Percentiles rank a stretch among this genome's conserved stretches.
phyloP scores from a whole-genome alignment of 2,113 vertebrate species.

The Phainopepla nitens region DNA sequence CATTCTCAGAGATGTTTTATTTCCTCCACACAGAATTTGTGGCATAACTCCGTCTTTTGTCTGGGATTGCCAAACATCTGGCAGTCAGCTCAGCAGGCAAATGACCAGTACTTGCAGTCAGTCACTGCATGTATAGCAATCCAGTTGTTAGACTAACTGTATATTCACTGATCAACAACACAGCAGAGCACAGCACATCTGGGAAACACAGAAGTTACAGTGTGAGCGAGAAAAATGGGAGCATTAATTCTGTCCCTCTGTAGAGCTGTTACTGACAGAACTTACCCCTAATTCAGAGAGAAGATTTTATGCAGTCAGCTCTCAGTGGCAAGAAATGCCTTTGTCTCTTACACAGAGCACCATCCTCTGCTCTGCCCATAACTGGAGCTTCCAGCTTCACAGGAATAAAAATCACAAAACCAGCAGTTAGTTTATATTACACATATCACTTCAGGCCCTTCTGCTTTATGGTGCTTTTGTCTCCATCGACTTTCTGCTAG shows the following conservation, averaged over 20 bases:
- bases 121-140: not conserved
- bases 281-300: not conserved
- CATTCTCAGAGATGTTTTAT: not conserved
- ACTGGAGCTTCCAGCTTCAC: conserved; percentile 13
- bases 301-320: not conserved
- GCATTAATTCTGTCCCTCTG: not conserved
- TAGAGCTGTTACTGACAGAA: conserved; percentile 5
- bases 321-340: not conserved
- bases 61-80: not conserved
- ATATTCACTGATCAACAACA: not conserved
- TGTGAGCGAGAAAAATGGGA: not conserved
- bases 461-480: not conserved
- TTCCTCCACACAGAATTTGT: not conserved
- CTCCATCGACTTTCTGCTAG: not conserved
- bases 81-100: not conserved
- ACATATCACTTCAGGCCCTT: not conserved
- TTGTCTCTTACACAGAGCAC: not conserved
- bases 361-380: not conserved
- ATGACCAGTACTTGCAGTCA: not conserved
- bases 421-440: not conserved
- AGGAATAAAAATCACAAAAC: not conserved
- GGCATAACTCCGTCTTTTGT: not conserved
- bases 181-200: not conserved
- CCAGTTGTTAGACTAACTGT: not conserved
- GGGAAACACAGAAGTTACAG: conserved; percentile 1